These are phyloP conservation scores for Cryptops parisi DNA, from an alignment of 2,888 invertebrate genomes.

Conservation along the genomic window DNA sequence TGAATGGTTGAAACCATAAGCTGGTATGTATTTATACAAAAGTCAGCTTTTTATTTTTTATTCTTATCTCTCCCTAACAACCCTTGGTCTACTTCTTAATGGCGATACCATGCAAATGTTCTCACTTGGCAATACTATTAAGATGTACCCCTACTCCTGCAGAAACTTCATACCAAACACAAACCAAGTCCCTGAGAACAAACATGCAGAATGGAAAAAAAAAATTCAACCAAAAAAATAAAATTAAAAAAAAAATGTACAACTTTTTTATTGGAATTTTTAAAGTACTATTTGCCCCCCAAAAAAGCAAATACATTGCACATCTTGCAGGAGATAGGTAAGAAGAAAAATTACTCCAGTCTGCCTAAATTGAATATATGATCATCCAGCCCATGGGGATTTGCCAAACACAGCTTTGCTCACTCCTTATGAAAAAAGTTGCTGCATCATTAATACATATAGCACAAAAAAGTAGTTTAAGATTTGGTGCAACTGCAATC, in stretches of 20 bases:
- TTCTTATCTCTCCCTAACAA: slow-evolving; percentile 12
- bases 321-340: slow-evolving; percentile 4
- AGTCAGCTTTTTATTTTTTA: too few species aligned
- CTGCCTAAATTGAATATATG: too few species aligned
- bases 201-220: background rate
- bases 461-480: background rate
- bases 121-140: too few species aligned
- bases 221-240: background rate
- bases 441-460: too few species aligned
- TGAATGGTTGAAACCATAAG: background rate
- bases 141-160: background rate
- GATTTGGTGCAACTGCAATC: too few species aligned
- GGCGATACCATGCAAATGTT: too few species aligned
- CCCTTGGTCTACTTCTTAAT: slow-evolving; percentile 12
- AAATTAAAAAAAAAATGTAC: background rate
- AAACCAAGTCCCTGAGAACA: background rate
- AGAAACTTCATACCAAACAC: background rate
- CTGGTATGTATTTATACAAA: background rate
- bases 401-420: background rate
- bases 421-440: too few species aligned
- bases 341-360: background rate
- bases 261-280: background rate
- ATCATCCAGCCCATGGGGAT: too few species aligned
- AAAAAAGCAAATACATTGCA: background rate
- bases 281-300: background rate